phyloP scores from a whole-genome alignment of 2,888 invertebrate species.

The Neria commutata region DNA sequence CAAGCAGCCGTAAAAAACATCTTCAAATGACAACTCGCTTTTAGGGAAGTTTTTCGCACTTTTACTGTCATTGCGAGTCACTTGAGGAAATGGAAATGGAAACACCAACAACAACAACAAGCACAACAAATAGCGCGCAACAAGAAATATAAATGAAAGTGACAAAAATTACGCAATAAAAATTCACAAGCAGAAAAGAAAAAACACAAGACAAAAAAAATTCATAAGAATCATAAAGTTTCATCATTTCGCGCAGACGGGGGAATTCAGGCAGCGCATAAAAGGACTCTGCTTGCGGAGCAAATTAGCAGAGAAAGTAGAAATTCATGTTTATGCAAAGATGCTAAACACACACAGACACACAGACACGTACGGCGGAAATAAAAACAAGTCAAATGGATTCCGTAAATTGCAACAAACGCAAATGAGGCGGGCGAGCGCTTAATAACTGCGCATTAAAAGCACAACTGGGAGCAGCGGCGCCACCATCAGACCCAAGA shows the following conservation, averaged over 20 bases:
- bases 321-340: conserved; percentile 53
- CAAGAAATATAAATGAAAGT: conserved; percentile 48
- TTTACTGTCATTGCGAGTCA: conserved; percentile 10
- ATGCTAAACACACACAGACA: conserved; percentile 36
- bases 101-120: background rate
- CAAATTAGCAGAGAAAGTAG: conserved; percentile 55
- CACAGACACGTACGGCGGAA: conserved; percentile 9
- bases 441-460: too few relatives aligned
- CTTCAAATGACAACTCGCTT: conserved; percentile 16
- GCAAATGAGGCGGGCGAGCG: conserved; percentile 46
- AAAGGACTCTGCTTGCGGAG: conserved; percentile 7
- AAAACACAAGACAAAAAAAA: conserved; percentile 9
- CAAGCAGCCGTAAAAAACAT: too few relatives aligned
- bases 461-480: too few relatives aligned
- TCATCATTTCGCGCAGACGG: background rate
- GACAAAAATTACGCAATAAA: conserved; percentile 49
- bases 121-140: background rate
- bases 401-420: conserved; percentile 47
- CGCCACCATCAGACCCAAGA: too few relatives aligned
- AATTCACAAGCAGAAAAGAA: conserved; percentile 26
- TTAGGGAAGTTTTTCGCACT: background rate
- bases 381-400: conserved; percentile 40
- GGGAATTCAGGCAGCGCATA: background rate
- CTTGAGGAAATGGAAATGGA: conserved; percentile 25
- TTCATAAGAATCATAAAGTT: background rate